phyloP scores from a whole-genome alignment of 1,140 invertebrate genomes.

The Nautilus pompilius region DNA sequence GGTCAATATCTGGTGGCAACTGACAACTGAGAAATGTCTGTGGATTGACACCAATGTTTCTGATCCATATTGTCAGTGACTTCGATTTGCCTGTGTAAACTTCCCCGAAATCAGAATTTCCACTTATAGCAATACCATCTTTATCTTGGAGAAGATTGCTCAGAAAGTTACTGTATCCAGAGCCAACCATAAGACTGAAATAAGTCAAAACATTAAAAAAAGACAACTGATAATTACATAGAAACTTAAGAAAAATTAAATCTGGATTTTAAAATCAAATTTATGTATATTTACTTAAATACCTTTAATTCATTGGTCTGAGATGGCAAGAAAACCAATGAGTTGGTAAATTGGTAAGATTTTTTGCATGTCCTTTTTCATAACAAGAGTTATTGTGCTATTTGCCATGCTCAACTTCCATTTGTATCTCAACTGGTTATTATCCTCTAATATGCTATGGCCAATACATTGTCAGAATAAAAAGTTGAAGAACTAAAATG shows the following conservation, averaged over 20 bases:
- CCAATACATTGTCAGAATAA: no score
- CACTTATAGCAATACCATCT: conserved; percentile 18
- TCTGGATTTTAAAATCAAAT: background rate
- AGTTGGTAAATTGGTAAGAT: no score
- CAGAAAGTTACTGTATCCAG: conserved; percentile 7
- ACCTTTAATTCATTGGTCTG: background rate
- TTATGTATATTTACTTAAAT: background rate
- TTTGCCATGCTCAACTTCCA: no score
- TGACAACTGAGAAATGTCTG: conserved; percentile 16
- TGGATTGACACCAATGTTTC: conserved; percentile 14
- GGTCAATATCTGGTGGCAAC: conserved; percentile 10
- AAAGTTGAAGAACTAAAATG: no score
- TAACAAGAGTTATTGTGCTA: no score
- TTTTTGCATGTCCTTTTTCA: no score
- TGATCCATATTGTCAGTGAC: conserved; percentile 18
- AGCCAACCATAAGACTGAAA: background rate
- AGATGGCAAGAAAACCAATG: no score
- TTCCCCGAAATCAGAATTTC: conserved; percentile 15
- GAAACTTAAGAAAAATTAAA: conserved; percentile 7
- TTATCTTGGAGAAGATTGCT: conserved; percentile 22
- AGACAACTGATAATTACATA: conserved; percentile 1
- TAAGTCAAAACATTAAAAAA: background rate
- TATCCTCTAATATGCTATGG: no score
- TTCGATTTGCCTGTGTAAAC: conserved; percentile 14
- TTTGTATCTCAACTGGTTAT: no score